Evolutionary conservation across 2,113 vertebrate genomes (phyloP).

Genomic region (Rhinichthys klamathensis): DNA sequence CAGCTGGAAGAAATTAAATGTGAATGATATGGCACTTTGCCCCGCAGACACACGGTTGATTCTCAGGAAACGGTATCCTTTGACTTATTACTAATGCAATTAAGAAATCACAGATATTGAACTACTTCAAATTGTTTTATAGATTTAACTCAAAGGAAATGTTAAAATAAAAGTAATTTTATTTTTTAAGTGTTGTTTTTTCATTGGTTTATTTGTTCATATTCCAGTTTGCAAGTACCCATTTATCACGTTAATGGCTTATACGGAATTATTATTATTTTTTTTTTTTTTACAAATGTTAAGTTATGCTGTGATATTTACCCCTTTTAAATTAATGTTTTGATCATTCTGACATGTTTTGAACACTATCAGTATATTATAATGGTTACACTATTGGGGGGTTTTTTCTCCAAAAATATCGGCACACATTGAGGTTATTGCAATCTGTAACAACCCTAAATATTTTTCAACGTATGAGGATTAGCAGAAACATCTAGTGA

Average conservation of each 20-base stretch:
- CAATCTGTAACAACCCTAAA: too few relatives aligned
- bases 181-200: not conserved
- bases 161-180: not conserved
- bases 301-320: not conserved
- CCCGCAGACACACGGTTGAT: not conserved
- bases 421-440: too few relatives aligned
- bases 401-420: too few relatives aligned
- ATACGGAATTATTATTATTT: not conserved
- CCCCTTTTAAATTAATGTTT: not conserved
- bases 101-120: not conserved
- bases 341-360: not conserved
- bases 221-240: not conserved
- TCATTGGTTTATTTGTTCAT: not conserved
- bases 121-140: not conserved
- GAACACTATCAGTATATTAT: not conserved
- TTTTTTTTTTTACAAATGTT: not conserved
- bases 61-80: not conserved
- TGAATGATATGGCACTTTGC: conserved; percentile 11
- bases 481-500: not conserved
- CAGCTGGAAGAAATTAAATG: conserved; percentile 16
- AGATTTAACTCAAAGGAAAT: not conserved
- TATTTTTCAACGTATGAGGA: too few relatives aligned
- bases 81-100: not conserved
- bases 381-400: not conserved
- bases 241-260: not conserved